Conservation (phyloP, 1,140 invertebrate species). For the Drosophila kikkawai region DNA sequence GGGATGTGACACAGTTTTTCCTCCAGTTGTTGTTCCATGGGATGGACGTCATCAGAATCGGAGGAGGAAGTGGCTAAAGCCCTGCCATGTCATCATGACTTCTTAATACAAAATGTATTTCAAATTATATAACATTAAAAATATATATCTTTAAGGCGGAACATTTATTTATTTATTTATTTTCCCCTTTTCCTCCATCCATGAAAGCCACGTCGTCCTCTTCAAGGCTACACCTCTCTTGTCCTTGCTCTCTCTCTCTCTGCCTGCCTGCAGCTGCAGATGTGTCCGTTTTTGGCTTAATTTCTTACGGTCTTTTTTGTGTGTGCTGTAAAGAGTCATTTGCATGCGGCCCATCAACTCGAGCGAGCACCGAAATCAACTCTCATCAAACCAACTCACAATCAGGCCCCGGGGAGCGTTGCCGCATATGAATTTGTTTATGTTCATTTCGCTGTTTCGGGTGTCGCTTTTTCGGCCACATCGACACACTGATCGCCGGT, state of each 20-base stretch:
- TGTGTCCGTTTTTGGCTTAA: slow-evolving; percentile 27
- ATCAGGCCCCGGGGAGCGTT: slow-evolving; percentile 44
- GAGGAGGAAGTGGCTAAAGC: no score
- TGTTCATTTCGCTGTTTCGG: slow-evolving; percentile 33
- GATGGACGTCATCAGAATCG: no score
- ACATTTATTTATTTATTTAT: background rate
- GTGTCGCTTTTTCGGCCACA: slow-evolving; percentile 45
- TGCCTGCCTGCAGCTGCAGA: background rate
- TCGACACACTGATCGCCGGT: slow-evolving; percentile 30
- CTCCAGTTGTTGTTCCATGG: no score
- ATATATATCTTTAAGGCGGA: background rate
- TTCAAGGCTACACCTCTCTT: slow-evolving; percentile 27
- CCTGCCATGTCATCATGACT: no score
- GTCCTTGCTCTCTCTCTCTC: background rate
- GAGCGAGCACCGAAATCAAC: background rate
- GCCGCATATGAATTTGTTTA: slow-evolving; percentile 66
- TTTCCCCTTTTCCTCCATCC: background rate
- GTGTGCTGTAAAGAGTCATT: slow-evolving; percentile 64
- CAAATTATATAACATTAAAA: background rate
- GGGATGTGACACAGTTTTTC: slow-evolving; percentile 58
- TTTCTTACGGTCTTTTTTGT: slow-evolving; percentile 37
- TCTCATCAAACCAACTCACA: slow-evolving; percentile 11
- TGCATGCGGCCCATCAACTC: slow-evolving; percentile 71
- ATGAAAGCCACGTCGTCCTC: slow-evolving; percentile 7
- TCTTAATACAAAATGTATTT: background rate